Conservation (phyloP, 1,140 invertebrate genomes). For the Drosophila seguyi region DNA sequence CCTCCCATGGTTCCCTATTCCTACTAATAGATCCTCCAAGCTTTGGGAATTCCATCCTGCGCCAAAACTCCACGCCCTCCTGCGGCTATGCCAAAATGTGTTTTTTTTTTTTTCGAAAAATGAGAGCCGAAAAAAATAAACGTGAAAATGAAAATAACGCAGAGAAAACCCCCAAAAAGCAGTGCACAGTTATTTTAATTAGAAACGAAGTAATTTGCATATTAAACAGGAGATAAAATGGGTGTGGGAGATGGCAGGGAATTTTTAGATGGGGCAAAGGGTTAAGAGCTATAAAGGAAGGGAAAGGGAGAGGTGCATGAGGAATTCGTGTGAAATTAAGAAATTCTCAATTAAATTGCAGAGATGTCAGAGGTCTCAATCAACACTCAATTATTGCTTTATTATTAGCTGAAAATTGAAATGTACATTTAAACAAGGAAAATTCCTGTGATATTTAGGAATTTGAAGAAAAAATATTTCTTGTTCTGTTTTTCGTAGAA, state of each 20-base stretch:
- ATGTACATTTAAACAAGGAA: too few species aligned
- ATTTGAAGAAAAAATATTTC: background rate
- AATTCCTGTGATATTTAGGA: background rate
- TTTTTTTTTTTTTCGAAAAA: slow-evolving; percentile 65
- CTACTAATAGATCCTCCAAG: slow-evolving; percentile 59
- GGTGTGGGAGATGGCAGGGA: background rate
- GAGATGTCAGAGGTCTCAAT: slow-evolving; percentile 6
- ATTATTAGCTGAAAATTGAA: background rate
- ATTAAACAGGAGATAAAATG: slow-evolving; percentile 41
- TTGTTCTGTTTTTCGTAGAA: background rate
- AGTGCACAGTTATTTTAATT: slow-evolving; percentile 80
- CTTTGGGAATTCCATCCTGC: slow-evolving; percentile 21
- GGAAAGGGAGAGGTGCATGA: background rate
- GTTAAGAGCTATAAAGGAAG: background rate
- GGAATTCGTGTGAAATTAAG: slow-evolving; percentile 15
- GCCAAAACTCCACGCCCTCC: background rate
- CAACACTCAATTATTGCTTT: slow-evolving; percentile 3
- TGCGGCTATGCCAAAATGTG: slow-evolving; percentile 58
- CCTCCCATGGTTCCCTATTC: background rate
- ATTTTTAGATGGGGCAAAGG: background rate
- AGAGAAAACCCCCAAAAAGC: slow-evolving; percentile 52
- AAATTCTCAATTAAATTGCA: slow-evolving; percentile 19
- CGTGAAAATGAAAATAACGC: slow-evolving; percentile 38
- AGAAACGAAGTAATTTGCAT: slow-evolving; percentile 83
- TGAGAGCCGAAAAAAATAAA: slow-evolving; percentile 41